These are phyloP conservation scores for Napeogenes inachia DNA, from an alignment of 2,888 invertebrate species.

Conservation along the genomic window DNA sequence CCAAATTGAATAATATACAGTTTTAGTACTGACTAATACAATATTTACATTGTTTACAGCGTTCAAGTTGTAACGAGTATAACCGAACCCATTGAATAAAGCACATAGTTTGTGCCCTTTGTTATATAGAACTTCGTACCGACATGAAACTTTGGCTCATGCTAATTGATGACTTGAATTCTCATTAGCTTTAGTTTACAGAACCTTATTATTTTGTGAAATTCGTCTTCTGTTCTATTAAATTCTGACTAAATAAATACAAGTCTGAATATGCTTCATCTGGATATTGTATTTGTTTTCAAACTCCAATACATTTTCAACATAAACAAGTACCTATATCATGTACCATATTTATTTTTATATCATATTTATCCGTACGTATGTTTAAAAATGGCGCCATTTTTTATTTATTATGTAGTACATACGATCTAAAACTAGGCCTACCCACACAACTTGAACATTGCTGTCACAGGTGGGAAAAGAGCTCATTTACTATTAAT, in stretches of 20 bases:
- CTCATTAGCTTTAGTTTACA: background rate
- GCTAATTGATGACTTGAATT: constrained; percentile 4
- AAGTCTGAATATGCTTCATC: background rate
- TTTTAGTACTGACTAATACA: background rate
- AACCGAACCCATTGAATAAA: background rate
- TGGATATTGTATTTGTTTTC: background rate
- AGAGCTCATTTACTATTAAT: constrained; percentile 7
- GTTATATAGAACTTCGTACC: background rate
- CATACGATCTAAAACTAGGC: background rate
- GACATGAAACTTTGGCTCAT: constrained; percentile 1
- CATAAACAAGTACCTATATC: too few species aligned
- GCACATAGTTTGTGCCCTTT: background rate
- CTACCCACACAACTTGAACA: constrained; percentile 1
- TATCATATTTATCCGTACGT: too few species aligned
- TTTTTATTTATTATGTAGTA: too few species aligned
- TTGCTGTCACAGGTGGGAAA: constrained; percentile 2
- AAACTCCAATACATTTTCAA: too few species aligned
- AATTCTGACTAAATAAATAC: constrained; percentile 10
- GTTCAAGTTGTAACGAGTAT: background rate
- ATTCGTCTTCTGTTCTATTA: constrained; percentile 4
- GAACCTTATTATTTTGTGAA: background rate
- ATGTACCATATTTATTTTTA: too few species aligned
- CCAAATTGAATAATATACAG: too few species aligned
- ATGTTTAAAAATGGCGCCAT: too few species aligned
- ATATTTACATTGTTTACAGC: background rate